Evolutionary conservation across 1,140 invertebrate species (phyloP).

Genomic region (Papilio dardanus): DNA sequence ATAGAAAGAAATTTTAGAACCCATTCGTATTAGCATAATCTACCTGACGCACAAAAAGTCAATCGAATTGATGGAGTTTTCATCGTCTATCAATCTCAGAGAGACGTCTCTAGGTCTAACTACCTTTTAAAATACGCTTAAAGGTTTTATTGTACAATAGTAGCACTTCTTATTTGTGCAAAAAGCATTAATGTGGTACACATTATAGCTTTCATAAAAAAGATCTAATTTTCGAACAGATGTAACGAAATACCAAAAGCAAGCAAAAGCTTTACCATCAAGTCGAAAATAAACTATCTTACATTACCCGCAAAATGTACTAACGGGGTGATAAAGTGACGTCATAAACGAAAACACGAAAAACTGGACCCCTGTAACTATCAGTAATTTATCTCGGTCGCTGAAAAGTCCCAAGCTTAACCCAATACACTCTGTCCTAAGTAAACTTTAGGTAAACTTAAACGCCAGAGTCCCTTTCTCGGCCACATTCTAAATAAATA

Average conservation of each 20-base stretch:
- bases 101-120: slow-evolving; percentile 3
- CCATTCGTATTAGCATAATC: slow-evolving; percentile 45
- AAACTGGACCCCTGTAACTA: slow-evolving; percentile 78
- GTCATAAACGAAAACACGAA: slow-evolving; percentile 70
- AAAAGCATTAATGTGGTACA: no score
- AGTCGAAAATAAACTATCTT: slow-evolving; percentile 37
- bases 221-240: no score
- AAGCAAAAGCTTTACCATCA: not conserved
- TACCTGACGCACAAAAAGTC: slow-evolving; percentile 42
- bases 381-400: slow-evolving; percentile 68
- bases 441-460: slow-evolving; percentile 79
- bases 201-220: no score
- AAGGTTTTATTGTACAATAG: no score
- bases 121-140: slow-evolving; percentile 5
- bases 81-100: slow-evolving; percentile 24
- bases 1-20: slow-evolving; percentile 45
- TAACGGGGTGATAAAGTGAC: slow-evolving; percentile 61
- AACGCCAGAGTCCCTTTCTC: slow-evolving; percentile 72
- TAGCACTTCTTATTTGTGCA: no score
- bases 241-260: no score
- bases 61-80: slow-evolving; percentile 37
- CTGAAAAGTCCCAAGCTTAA: slow-evolving; percentile 75
- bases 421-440: slow-evolving; percentile 78
- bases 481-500: slow-evolving; percentile 83
- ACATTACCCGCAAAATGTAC: slow-evolving; percentile 41